Base-by-base conservation (phyloP, 1,140 invertebrate species). In the Drosophila bocki region DNA sequence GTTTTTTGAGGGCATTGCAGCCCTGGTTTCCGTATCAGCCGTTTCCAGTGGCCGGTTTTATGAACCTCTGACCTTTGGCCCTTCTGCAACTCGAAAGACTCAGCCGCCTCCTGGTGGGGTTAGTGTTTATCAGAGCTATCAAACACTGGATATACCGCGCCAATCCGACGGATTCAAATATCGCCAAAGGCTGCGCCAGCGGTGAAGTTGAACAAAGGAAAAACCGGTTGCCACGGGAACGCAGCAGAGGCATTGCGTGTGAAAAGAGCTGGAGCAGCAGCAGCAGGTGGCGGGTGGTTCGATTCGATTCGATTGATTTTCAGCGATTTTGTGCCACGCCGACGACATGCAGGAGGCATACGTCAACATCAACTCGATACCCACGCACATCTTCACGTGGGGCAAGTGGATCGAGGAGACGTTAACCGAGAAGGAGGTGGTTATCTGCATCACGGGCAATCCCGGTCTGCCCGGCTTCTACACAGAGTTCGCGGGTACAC, bases 381-480 rank as follows among this genome's bases (percentile, higher is more conserved):
- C 95, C 19, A 97, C 96, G 0, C 94, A 95, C 74, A 93, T 97
- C 2, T 92, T 95, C 3, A 95, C 95, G 5, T 95, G 94, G 92
- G 96, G 96, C 51, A 93, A 94, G 64, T 95, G 95, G 94, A 93
- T 96, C n/a, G 94, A 95, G 69, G 95, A 96, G 75, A 93, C 93
- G 19, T 67, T 94, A n/a, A 80, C 88, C 9, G 93, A 94, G 32
- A 94, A 94, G 62, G 93, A 95, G 72, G 29, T 95, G 3, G 93
- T 95, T 7, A 58, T 96, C 17, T 92, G 94, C 17, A 94, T 96
- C 78, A 93, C 94, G 81, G 97, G 96, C 7, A 97, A 97, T 93
- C 96, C 96, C 15, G 94, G 94, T 3, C 69, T 96, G 19, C 94
- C 96, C 9, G 94, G 94, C 48, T 97, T 96, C 91, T 98, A 98